Conservation (phyloP, 1,140 invertebrate genomes). For the Potamilus streckersoni region DNA sequence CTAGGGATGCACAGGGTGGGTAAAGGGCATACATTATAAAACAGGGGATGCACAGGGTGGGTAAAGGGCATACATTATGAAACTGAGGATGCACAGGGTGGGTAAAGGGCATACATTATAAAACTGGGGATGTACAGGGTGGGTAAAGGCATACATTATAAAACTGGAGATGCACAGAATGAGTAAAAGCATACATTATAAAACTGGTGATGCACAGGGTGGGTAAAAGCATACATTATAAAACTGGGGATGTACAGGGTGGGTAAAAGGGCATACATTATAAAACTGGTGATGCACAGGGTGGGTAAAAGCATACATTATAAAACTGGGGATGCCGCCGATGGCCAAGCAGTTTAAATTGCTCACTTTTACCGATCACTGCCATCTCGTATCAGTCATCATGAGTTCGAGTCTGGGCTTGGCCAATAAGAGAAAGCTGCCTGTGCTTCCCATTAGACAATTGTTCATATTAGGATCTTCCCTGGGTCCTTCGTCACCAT, state of each 20-base stretch:
- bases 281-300: constrained; percentile 41
- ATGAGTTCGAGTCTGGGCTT: too few species aligned
- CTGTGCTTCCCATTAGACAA: too few species aligned
- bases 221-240: constrained; percentile 3
- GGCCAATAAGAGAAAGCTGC: too few species aligned
- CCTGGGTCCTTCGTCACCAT: too few species aligned
- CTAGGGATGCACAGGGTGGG: constrained; percentile 37
- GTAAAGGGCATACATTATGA: background rate
- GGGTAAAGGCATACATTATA: constrained; percentile 5
- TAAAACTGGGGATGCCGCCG: too few species aligned
- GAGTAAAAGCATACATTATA: constrained; percentile 3
- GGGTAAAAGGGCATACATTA: constrained; percentile 5
- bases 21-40: background rate
- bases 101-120: constrained; percentile 1
- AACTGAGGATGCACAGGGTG: constrained; percentile 33
- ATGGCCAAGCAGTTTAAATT: too few species aligned
- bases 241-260: constrained; percentile 37
- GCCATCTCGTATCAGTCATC: too few species aligned
- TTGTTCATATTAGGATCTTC: too few species aligned
- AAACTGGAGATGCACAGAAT: constrained; percentile 33
- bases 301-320: constrained; percentile 44
- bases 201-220: constrained; percentile 34
- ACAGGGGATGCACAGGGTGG: constrained; percentile 34
- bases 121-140: constrained; percentile 37
- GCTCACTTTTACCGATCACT: too few species aligned